These are phyloP conservation scores for Troides aeacus DNA, from an alignment of 2,888 invertebrate species.

Conservation along the genomic window DNA sequence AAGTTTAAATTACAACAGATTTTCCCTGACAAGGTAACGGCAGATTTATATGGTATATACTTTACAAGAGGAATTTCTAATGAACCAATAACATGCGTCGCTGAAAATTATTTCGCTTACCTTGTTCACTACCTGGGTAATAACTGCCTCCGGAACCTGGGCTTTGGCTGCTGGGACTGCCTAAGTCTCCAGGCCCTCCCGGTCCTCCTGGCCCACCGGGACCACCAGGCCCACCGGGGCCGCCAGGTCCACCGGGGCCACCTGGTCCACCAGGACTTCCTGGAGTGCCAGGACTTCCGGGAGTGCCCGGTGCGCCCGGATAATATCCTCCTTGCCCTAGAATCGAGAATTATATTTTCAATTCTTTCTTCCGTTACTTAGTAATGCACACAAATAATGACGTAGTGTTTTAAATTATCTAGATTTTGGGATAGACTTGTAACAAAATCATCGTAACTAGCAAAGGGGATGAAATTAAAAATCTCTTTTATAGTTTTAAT, in stretches of 20 bases:
- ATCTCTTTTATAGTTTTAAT: no score
- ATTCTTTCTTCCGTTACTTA: not conserved
- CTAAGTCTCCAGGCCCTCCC: not conserved
- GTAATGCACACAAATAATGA: no score
- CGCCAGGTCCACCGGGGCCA: slow-evolving; percentile 35
- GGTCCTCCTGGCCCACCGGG: slow-evolving; percentile 39
- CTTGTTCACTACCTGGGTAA: slow-evolving; percentile 37
- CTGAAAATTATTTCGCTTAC: slow-evolving; percentile 1
- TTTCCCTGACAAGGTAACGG: no score
- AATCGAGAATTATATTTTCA: not conserved
- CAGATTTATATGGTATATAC: not conserved
- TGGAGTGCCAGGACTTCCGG: slow-evolving; percentile 33
- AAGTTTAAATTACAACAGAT: no score
- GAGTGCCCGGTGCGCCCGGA: slow-evolving; percentile 36
- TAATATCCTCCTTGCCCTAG: slow-evolving; percentile 7
- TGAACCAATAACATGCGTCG: no score
- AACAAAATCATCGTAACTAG: no score
- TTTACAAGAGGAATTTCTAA: not conserved
- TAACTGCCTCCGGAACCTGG: slow-evolving; percentile 33
- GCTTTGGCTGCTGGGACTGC: not conserved
- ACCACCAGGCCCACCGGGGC: slow-evolving; percentile 35
- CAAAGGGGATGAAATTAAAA: no score
- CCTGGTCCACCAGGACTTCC: slow-evolving; percentile 38
- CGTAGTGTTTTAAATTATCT: no score
- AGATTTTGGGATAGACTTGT: no score